A percentile compares a stretch with the other conserved stretches of the same genome.
Conservation (phyloP, 1,140 invertebrate genomes). For the Bemisia tabaci region DNA sequence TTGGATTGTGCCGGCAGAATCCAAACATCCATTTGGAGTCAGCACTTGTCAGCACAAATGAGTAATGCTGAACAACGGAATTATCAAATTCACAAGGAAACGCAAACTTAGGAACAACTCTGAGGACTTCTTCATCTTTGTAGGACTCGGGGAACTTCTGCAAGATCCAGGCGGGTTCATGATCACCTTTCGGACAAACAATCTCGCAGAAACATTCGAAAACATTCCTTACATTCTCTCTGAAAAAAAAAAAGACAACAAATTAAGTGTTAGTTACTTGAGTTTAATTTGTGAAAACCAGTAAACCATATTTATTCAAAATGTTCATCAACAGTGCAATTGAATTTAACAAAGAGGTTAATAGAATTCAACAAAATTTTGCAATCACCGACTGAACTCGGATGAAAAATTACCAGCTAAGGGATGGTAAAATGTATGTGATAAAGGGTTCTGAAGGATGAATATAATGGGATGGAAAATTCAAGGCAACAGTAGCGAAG, state of each 20-base stretch:
- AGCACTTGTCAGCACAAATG: conserved; percentile 83
- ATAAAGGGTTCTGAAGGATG: no score
- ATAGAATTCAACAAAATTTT: no score
- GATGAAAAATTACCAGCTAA: no score
- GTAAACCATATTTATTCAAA: no score
- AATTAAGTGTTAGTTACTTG: no score
- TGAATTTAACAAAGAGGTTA: no score
- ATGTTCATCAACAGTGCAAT: no score
- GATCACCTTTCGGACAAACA: conserved; percentile 40
- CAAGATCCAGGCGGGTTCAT: conserved; percentile 50
- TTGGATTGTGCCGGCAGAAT: conserved; percentile 82
- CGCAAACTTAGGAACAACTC: conserved; percentile 67
- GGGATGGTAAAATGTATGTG: no score
- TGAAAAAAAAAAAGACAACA: conserved; percentile 38
- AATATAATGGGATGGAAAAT: no score
- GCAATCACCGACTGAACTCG: no score
- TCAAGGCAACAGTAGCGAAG: no score
- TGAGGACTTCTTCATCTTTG: conserved; percentile 59
- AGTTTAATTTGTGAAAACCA: no score
- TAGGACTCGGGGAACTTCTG: conserved; percentile 62
- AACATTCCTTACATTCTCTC: conserved; percentile 61
- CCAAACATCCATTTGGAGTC: conserved; percentile 94
- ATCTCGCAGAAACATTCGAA: conserved; percentile 77
- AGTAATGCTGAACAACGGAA: conserved; percentile 71
- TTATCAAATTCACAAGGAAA: conserved; percentile 69